Conservation (phyloP, 1,140 invertebrate species). For the Samia ricini region DNA sequence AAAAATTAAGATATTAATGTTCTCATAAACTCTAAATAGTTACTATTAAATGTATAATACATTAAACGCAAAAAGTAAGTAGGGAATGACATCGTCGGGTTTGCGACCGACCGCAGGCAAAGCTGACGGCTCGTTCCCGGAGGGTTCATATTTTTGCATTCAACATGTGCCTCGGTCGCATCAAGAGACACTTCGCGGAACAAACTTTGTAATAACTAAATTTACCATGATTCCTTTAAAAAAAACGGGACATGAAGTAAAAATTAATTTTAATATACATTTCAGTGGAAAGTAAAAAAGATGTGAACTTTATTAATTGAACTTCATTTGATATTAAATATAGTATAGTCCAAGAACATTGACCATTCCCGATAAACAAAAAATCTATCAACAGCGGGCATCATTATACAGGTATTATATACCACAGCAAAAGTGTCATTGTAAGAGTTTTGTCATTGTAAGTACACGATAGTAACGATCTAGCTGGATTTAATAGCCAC, state of each 20-base stretch:
- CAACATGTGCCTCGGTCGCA: conserved; percentile 23
- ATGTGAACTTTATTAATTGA: neutral
- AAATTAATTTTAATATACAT: neutral
- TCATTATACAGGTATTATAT: too few species aligned
- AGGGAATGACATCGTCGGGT: neutral
- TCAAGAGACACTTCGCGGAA: conserved; percentile 24
- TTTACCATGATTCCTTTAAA: neutral
- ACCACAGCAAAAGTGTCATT: too few species aligned
- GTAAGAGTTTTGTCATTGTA: too few species aligned
- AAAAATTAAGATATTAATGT: too few species aligned
- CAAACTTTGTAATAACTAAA: conserved; percentile 26
- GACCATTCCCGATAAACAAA: too few species aligned
- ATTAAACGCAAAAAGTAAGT: neutral
- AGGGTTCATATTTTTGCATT: conserved; percentile 35
- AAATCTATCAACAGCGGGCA: too few species aligned
- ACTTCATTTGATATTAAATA: too few species aligned
- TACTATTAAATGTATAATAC: neutral
- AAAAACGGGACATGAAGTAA: neutral
- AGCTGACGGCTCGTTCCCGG: conserved; percentile 6
- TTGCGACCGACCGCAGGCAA: neutral
- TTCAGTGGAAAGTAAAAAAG: neutral
- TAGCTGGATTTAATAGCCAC: too few species aligned
- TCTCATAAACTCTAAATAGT: too few species aligned
- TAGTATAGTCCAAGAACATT: too few species aligned
- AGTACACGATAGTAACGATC: too few species aligned